phyloP scores from a whole-genome alignment of 1,140 invertebrate species.

The Neodiprion virginianus region DNA sequence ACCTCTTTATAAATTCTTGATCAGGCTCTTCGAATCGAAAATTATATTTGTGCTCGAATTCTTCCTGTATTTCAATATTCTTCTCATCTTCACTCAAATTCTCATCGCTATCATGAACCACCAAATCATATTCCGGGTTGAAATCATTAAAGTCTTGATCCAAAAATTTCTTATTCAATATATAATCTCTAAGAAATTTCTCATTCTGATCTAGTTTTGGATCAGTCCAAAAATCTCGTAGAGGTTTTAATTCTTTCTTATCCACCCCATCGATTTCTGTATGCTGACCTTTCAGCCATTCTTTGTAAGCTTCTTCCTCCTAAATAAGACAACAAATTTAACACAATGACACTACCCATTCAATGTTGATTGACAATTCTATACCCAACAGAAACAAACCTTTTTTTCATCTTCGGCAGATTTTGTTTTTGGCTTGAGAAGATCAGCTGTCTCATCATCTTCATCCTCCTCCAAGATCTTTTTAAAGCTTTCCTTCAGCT shows the following conservation, averaged over 20 bases:
- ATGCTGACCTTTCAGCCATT: conserved; percentile 84
- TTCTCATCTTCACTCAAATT: conserved; percentile 84
- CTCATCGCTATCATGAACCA: conserved; percentile 71
- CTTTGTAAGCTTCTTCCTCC: conserved; percentile 74
- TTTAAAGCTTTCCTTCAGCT: conserved; percentile 74
- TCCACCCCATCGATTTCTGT: conserved; percentile 70
- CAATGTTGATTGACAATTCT: conserved; percentile 18
- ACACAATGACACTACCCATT: conserved; percentile 21
- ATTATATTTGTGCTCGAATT: conserved; percentile 96
- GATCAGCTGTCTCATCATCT: conserved; percentile 64
- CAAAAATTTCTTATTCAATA: conserved; percentile 83
- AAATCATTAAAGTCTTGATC: conserved; percentile 68
- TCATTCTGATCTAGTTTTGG: conserved; percentile 83
- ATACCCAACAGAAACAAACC: conserved; percentile 25
- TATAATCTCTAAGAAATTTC: conserved; percentile 90
- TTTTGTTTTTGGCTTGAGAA: conserved; percentile 66
- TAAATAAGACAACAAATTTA: conserved; percentile 33
- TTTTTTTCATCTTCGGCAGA: conserved; percentile 67
- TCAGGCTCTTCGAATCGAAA: conserved; percentile 97
- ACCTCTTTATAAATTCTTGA: conserved; percentile 82
- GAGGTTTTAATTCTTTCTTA: conserved; percentile 72
- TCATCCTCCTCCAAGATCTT: conserved; percentile 58
- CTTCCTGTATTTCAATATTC: conserved; percentile 80
- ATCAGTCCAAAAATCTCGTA: conserved; percentile 87
- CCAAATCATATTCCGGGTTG: conserved; percentile 74